Percentiles rank a stretch among this genome's conserved stretches.
Evolutionary conservation across 2,888 invertebrate genomes (phyloP).

Genomic region (Dicyrtomina minuta): DNA sequence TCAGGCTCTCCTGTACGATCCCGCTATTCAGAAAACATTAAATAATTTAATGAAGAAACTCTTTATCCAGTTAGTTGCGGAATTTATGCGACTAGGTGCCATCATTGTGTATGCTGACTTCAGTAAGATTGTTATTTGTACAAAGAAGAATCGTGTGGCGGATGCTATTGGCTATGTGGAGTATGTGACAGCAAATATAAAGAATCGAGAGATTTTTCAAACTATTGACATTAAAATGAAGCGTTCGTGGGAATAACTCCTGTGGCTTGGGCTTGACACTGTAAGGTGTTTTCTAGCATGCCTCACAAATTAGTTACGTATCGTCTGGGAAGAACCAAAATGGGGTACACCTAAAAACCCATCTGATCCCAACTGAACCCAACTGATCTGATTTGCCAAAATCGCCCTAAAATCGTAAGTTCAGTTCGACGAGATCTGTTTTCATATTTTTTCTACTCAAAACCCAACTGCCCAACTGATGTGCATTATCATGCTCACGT

Average conservation of each 20-base stretch:
- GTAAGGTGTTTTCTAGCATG: no score
- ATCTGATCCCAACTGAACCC: no score
- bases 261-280: conserved; percentile 89
- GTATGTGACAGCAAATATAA: conserved; percentile 81
- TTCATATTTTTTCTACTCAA: no score
- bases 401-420: no score
- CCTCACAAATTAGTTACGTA: conserved; percentile 40
- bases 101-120: conserved; percentile 89
- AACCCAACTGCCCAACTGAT: no score
- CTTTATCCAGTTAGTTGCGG: conserved; percentile 82
- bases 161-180: conserved; percentile 90
- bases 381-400: no score
- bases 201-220: conserved; percentile 90
- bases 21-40: conserved; percentile 83
- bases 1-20: conserved; percentile 86
- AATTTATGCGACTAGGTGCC: conserved; percentile 88
- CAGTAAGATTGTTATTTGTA: conserved; percentile 84
- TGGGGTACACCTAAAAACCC: no score
- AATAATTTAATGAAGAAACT: conserved; percentile 95
- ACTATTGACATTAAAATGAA: conserved; percentile 82
- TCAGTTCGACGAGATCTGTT: no score
- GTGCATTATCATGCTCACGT: no score
- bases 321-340: no score
- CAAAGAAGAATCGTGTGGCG: conserved; percentile 75
- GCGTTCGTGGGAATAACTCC: conserved; percentile 85